phyloP scores from a whole-genome alignment of 2,888 invertebrate species.

The Molanna angustata region DNA sequence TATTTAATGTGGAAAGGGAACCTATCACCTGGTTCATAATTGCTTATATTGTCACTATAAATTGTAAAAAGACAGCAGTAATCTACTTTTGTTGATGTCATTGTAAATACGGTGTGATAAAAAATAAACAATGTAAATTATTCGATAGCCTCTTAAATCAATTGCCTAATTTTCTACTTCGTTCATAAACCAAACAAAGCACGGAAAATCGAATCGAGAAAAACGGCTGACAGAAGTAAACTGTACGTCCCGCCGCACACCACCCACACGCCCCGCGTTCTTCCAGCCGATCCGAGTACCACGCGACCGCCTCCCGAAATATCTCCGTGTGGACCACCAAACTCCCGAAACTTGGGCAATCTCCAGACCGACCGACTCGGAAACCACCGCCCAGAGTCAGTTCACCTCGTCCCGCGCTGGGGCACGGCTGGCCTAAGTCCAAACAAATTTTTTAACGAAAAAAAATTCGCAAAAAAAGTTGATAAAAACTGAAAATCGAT shows the following conservation, averaged over 20 bases:
- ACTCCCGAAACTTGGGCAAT: conserved; percentile 10
- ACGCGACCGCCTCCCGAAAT: conserved; percentile 11
- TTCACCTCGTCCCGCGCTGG: neutral
- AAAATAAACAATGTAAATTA: too few species aligned
- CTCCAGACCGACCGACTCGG: conserved; percentile 12
- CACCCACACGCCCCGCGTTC: conserved; percentile 9
- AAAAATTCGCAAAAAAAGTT: neutral
- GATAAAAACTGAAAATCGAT: neutral
- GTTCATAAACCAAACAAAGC: neutral
- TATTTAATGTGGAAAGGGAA: too few species aligned
- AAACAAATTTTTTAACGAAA: neutral
- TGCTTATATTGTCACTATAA: too few species aligned
- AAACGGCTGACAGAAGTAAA: too few species aligned
- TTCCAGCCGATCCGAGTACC: conserved; percentile 4
- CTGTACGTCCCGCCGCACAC: too few species aligned
- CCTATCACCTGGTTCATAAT: too few species aligned
- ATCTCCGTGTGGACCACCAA: conserved; percentile 10
- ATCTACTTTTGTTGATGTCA: too few species aligned
- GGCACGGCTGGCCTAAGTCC: neutral
- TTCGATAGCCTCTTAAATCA: too few species aligned
- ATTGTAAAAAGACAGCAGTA: too few species aligned
- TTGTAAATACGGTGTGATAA: too few species aligned
- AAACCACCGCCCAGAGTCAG: conserved; percentile 10
- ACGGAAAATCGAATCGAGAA: neutral
- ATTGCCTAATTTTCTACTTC: too few species aligned